A percentile compares a stretch with the other conserved stretches of the same genome.
Conservation (phyloP, 2,888 invertebrate genomes). For the Doris montereyensis region DNA sequence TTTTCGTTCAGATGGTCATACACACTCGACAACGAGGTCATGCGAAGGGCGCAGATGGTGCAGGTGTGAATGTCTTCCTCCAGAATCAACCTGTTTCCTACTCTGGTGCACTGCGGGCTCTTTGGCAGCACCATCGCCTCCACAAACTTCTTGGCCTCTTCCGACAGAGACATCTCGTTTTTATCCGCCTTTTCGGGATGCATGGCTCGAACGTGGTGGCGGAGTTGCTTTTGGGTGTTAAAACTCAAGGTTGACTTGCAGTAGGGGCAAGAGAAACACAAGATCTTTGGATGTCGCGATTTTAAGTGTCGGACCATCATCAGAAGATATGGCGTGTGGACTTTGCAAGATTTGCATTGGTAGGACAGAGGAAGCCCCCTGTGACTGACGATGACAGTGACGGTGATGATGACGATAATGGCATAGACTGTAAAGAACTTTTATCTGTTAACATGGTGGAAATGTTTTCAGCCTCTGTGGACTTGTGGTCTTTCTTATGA, state of each 20-base stretch:
- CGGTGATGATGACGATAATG: conserved; percentile 4
- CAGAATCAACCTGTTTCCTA: conserved; percentile 52
- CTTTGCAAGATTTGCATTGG: conserved; percentile 63
- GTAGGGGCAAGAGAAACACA: conserved; percentile 62
- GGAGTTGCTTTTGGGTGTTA: conserved; percentile 57
- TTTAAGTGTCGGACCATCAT: conserved; percentile 62
- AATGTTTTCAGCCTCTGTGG: too few relatives aligned
- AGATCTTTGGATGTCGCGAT: conserved; percentile 57
- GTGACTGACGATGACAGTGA: background rate
- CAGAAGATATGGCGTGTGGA: conserved; percentile 63
- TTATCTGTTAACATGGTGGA: too few relatives aligned
- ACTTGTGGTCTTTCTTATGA: too few relatives aligned
- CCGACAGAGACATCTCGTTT: conserved; percentile 62
- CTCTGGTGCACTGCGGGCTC: conserved; percentile 50
- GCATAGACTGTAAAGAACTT: background rate
- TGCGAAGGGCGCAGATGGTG: conserved; percentile 58
- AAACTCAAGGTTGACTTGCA: conserved; percentile 59
- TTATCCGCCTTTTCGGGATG: conserved; percentile 60
- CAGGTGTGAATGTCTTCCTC: conserved; percentile 65
- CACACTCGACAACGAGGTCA: conserved; percentile 58
- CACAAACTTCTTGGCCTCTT: conserved; percentile 58
- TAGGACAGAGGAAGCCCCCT: conserved; percentile 50
- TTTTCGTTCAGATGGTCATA: conserved; percentile 58
- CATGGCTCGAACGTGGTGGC: conserved; percentile 55
- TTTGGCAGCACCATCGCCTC: conserved; percentile 52